Evolutionary conservation across 1,140 invertebrate genomes (phyloP).

Genomic region (Drosophila seguyi): DNA sequence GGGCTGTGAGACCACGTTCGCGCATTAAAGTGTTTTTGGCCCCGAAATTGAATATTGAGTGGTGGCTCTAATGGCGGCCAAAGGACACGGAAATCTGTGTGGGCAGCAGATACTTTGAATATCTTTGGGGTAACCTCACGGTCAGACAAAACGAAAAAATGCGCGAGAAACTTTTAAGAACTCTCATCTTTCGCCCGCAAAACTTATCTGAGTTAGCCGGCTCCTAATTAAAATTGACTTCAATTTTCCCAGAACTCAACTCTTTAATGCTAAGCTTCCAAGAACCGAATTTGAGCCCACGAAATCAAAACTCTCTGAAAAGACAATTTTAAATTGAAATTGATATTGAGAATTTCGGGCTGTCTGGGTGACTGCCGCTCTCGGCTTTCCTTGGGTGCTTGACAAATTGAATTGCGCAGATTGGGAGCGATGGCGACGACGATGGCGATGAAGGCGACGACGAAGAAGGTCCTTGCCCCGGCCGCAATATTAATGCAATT

Average conservation of each 20-base stretch:
- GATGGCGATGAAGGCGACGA: background rate
- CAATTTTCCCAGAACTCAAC: conserved; percentile 24
- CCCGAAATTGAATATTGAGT: conserved; percentile 78
- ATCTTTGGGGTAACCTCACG: conserved; percentile 5
- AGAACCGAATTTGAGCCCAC: conserved; percentile 19
- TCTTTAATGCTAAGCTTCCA: conserved; percentile 12
- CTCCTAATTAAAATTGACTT: conserved; percentile 38
- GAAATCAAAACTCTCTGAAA: conserved; percentile 27
- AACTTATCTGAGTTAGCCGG: conserved; percentile 1
- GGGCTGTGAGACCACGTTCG: conserved; percentile 62
- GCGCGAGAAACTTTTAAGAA: conserved; percentile 16
- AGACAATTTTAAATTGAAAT: conserved; percentile 59
- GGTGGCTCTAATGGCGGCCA: conserved; percentile 64
- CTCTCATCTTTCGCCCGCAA: conserved; percentile 7
- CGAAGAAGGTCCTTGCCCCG: conserved; percentile 39
- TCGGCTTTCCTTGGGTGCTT: conserved; percentile 27
- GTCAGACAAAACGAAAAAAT: conserved; percentile 1
- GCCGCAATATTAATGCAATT: conserved; percentile 77
- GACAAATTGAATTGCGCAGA: conserved; percentile 78
- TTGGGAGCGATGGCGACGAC: conserved; percentile 41
- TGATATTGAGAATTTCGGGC: conserved; percentile 66
- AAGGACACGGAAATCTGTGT: conserved; percentile 23
- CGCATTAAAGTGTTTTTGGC: conserved; percentile 73
- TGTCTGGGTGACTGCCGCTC: conserved; percentile 32
- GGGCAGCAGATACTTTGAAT: conserved; percentile 17